These are phyloP conservation scores for Sciaenops ocellatus DNA, from an alignment of 2,797 vertebrate genomes.

Conservation along the genomic window DNA sequence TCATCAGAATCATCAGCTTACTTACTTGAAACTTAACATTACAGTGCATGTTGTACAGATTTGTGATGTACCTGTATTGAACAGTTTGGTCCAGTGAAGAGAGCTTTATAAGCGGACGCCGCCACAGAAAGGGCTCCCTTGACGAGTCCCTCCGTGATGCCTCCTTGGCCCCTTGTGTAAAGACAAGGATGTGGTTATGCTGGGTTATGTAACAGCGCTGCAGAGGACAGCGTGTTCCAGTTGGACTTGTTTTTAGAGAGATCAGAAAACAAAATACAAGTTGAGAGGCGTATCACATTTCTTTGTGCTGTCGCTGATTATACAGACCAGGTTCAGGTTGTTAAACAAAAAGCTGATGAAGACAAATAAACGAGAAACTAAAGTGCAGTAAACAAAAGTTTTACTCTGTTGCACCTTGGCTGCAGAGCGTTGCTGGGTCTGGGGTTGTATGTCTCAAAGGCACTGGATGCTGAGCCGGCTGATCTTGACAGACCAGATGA, in stretches of 20 bases:
- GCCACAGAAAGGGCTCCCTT: conserved; percentile 98
- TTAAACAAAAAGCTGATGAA: neutral
- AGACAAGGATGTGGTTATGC: conserved; percentile 44
- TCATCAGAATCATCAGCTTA: neutral
- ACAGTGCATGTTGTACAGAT: no score
- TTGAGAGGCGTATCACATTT: neutral
- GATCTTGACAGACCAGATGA: conserved; percentile 81
- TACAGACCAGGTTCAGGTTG: neutral
- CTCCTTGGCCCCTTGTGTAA: conserved; percentile 81
- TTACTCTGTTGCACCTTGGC: conserved; percentile 69
- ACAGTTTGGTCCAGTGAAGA: conserved; percentile 94
- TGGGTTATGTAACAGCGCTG: neutral
- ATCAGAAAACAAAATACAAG: neutral
- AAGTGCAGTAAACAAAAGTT: neutral
- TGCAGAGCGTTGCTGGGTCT: conserved; percentile 80
- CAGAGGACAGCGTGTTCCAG: conserved; percentile 5
- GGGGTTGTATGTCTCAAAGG: conserved; percentile 84
- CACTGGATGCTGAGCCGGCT: conserved; percentile 83
- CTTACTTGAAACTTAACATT: neutral
- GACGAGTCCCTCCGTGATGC: conserved; percentile 94
- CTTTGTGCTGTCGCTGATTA: neutral
- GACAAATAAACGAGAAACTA: neutral
- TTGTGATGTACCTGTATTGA: conserved; percentile 87
- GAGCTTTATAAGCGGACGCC: conserved; percentile 96
- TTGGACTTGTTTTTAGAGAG: neutral